These are phyloP conservation scores for Parus major DNA, from an alignment of 2,113 vertebrate species.

Conservation along the genomic window DNA sequence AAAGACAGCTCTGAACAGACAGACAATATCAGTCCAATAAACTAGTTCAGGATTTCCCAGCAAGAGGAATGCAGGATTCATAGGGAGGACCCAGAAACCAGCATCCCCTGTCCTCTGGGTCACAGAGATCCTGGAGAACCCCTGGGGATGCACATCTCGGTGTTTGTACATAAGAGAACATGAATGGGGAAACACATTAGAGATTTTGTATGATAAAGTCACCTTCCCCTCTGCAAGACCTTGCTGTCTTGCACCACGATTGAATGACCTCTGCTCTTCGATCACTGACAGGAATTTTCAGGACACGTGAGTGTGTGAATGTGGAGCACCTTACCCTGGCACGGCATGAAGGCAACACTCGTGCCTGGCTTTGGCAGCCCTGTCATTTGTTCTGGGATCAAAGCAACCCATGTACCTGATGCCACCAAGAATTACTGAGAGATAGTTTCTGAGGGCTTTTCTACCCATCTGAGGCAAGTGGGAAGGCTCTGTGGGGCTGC, in stretches of 20 bases:
- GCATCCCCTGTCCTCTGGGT: neutral
- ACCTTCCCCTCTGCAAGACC: neutral
- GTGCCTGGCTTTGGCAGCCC: fast-evolving
- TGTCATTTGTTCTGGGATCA: neutral
- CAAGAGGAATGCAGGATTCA: neutral
- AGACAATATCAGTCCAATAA: neutral
- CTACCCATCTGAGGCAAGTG: neutral
- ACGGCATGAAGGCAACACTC: fast-evolving
- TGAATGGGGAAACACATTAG: neutral
- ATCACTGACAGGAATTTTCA: neutral
- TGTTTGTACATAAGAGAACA: neutral
- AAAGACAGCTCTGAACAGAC: neutral
- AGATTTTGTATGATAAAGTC: neutral
- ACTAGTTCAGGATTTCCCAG: neutral
- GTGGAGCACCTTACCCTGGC: neutral
- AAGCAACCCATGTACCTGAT: neutral
- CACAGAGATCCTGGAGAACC: neutral
- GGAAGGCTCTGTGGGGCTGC: neutral
- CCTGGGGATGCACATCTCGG: neutral
- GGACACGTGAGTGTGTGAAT: fast-evolving
- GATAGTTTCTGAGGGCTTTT: neutral
- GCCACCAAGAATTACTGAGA: neutral
- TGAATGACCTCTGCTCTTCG: neutral
- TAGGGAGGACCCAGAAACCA: neutral
- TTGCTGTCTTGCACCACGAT: neutral